Evolutionary conservation across 2,888 invertebrate genomes (phyloP).

Genomic region (Tachina grossa): DNA sequence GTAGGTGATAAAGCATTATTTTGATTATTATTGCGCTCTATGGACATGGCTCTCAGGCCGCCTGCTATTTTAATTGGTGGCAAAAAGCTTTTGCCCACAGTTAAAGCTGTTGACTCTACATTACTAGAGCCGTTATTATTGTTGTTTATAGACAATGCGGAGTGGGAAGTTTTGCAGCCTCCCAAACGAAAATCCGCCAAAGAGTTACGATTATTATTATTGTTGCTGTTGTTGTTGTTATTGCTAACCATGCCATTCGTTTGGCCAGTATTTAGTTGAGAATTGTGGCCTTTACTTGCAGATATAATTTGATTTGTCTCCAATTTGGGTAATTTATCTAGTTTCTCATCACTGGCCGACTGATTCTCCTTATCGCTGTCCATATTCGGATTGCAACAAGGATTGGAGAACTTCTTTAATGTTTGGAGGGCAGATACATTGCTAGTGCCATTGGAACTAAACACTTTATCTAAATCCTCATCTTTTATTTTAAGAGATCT

Average conservation of each 20-base stretch:
- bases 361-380: slow-evolving; percentile 91
- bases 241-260: slow-evolving; percentile 44
- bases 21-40: slow-evolving; percentile 73
- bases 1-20: slow-evolving; percentile 73
- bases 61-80: slow-evolving; percentile 76
- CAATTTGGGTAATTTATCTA: slow-evolving; percentile 80
- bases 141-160: slow-evolving; percentile 32
- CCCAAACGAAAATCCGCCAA: slow-evolving; percentile 78
- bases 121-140: slow-evolving; percentile 57
- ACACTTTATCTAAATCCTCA: slow-evolving; percentile 84
- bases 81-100: slow-evolving; percentile 73
- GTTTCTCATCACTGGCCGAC: slow-evolving; percentile 84
- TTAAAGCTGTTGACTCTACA: slow-evolving; percentile 11
- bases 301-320: slow-evolving; percentile 73
- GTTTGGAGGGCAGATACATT: slow-evolving; percentile 33
- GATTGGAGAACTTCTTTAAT: slow-evolving; percentile 45
- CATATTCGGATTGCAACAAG: slow-evolving; percentile 77
- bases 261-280: slow-evolving; percentile 5
- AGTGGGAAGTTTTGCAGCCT: slow-evolving; percentile 38
- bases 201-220: slow-evolving; percentile 78
- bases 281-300: slow-evolving; percentile 47
- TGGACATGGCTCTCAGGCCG: slow-evolving; percentile 64
- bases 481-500: slow-evolving; percentile 92
- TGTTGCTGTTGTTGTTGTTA: slow-evolving; percentile 72
- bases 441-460: slow-evolving; percentile 46